phyloP scores from a whole-genome alignment of 2,888 invertebrate species.

The Toxonevra muliebris region DNA sequence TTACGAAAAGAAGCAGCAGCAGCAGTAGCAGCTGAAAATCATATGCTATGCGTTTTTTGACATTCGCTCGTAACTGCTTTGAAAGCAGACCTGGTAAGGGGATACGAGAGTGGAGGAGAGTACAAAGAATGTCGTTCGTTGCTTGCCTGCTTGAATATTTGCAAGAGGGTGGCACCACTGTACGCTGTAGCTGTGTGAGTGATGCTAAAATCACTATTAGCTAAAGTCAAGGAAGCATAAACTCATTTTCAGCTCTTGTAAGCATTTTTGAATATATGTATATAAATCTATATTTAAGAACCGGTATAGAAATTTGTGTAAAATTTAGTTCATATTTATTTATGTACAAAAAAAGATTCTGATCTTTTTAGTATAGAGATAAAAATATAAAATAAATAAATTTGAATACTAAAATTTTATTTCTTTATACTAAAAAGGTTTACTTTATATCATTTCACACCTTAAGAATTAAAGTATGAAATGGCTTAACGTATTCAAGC shows the following conservation, averaged over 20 bases:
- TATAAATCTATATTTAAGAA: no score
- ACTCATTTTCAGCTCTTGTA: conserved; percentile 33
- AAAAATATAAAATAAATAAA: no score
- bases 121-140: not conserved
- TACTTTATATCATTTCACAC: no score
- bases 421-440: no score
- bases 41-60: conserved; percentile 22
- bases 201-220: conserved; percentile 26
- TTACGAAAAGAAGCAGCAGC: conserved; percentile 9
- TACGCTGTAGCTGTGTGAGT: not conserved
- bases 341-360: no score
- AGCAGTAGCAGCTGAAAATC: conserved; percentile 10
- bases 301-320: no score
- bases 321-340: no score
- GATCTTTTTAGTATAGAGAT: no score
- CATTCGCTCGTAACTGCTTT: conserved; percentile 12
- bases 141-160: not conserved
- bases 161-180: not conserved
- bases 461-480: no score
- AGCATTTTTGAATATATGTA: conserved; percentile 32
- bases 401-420: no score
- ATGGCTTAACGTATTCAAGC: no score
- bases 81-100: not conserved
- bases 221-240: conserved; percentile 31
- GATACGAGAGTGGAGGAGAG: not conserved